Conservation (phyloP, 2,113 vertebrate species). For the Myiozetetes cayanensis region DNA sequence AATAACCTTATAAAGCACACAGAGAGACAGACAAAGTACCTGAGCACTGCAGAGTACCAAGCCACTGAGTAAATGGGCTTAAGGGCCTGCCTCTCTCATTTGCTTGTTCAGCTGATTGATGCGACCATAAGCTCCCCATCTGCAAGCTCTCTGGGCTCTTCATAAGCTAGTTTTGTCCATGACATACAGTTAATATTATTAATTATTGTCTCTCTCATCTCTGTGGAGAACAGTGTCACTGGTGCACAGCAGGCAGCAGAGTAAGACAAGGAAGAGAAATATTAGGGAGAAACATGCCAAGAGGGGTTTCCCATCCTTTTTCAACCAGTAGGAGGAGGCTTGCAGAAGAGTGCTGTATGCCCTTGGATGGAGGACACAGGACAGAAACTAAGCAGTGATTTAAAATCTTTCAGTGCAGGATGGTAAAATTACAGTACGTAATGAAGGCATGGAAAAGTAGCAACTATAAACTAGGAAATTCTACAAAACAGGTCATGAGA, state of each 20-base stretch:
- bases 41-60: neutral
- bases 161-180: neutral
- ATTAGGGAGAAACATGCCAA: neutral
- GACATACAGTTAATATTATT: neutral
- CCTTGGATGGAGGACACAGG: neutral
- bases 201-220: constrained; percentile 11
- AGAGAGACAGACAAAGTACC: neutral
- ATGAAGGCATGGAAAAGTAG: neutral
- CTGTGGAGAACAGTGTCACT: fast-evolving
- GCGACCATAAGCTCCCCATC: neutral
- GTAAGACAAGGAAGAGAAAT: neutral
- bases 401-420: neutral
- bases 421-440: neutral
- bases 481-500: neutral
- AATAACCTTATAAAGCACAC: constrained; percentile 14
- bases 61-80: neutral
- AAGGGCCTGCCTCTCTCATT: constrained; percentile 39
- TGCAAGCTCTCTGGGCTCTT: neutral
- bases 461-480: neutral
- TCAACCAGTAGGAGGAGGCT: neutral
- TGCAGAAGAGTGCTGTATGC: neutral
- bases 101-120: constrained; percentile 41
- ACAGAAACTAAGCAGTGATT: neutral
- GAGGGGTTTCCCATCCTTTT: neutral
- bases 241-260: neutral